A percentile compares a stretch with the other conserved stretches of the same genome.
phyloP scores from a whole-genome alignment of 2,797 vertebrate genomes.

The Yasuhikotakia modesta region DNA sequence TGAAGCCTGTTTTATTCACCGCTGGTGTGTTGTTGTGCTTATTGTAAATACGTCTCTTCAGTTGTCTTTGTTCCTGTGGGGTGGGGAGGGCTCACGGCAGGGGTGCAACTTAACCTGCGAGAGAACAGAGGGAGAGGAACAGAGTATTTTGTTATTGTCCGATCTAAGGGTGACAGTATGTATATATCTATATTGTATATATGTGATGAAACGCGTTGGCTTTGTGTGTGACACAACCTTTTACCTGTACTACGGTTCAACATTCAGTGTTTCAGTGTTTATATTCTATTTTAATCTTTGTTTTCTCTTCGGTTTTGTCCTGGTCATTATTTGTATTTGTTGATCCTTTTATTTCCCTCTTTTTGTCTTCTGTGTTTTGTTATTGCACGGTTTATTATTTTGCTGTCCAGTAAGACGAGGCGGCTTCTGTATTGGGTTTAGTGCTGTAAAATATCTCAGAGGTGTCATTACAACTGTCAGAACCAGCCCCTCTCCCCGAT shows the following conservation, averaged over 20 bases:
- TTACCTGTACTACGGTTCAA: conserved; percentile 91
- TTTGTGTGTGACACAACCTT: conserved; percentile 93
- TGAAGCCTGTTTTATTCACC: conserved; percentile 87
- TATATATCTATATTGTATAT: conserved; percentile 98
- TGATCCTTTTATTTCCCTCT: conserved; percentile 50
- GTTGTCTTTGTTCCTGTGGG: conserved; percentile 78
- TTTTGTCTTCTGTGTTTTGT: conserved; percentile 64
- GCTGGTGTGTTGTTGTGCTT: conserved; percentile 89
- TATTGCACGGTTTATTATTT: conserved; percentile 96
- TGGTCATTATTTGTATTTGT: conserved; percentile 82
- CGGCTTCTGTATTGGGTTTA: conserved; percentile 90
- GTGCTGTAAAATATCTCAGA: conserved; percentile 92
- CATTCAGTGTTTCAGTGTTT: conserved; percentile 96
- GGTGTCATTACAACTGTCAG: conserved; percentile 93
- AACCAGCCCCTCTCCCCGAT: conserved; percentile 80
- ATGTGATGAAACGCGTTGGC: conserved; percentile 91
- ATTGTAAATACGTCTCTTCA: conserved; percentile 91
- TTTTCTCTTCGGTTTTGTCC: conserved; percentile 80
- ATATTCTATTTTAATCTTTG: conserved; percentile 86
- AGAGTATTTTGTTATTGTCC: conserved; percentile 96
- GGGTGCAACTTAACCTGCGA: conserved; percentile 77
- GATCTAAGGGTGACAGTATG: conserved; percentile 88
- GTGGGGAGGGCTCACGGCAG: conserved; percentile 72
- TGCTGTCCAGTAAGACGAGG: conserved; percentile 87
- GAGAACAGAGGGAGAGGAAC: conserved; percentile 77